These are phyloP conservation scores for Scophthalmus maximus DNA, from an alignment of 2,113 vertebrate genomes.

Conservation along the genomic window DNA sequence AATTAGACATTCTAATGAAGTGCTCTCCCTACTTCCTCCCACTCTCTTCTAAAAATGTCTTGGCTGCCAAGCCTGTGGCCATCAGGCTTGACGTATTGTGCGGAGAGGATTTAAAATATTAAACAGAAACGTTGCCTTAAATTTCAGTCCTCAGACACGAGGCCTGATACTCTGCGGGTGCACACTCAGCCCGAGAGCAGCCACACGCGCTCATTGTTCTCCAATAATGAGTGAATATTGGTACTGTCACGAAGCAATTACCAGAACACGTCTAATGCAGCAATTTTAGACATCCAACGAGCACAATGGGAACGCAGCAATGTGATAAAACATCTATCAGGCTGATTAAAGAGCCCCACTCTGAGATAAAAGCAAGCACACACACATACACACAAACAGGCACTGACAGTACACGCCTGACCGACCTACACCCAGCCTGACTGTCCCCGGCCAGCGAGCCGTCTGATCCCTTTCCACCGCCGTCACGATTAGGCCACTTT, in stretches of 20 bases:
- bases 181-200: constrained; percentile 33
- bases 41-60: constrained; percentile 82
- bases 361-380: constrained; percentile 1
- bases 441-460: constrained; percentile 33
- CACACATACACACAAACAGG: constrained; percentile 12
- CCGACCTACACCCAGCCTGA: constrained; percentile 44
- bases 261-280: constrained; percentile 47
- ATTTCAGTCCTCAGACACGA: constrained; percentile 71
- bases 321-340: constrained; percentile 22
- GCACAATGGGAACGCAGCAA: constrained; percentile 6
- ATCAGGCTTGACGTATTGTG: constrained; percentile 78
- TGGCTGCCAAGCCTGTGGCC: constrained; percentile 70
- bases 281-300: constrained; percentile 20
- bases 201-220: constrained; percentile 32
- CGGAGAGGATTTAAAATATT: constrained; percentile 83
- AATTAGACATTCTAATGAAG: constrained; percentile 86
- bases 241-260: constrained; percentile 40
- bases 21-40: constrained; percentile 70
- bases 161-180: constrained; percentile 45
- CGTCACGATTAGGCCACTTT: constrained; percentile 27
- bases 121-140: constrained; percentile 78
- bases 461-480: constrained; percentile 45
- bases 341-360: constrained; percentile 22
- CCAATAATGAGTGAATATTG: constrained; percentile 40
- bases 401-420: constrained; percentile 43